Evolutionary conservation across 2,888 invertebrate species (phyloP), one percentile per base, ranked within the genome.

Genomic region (Tetragonisca angustula): DNA sequence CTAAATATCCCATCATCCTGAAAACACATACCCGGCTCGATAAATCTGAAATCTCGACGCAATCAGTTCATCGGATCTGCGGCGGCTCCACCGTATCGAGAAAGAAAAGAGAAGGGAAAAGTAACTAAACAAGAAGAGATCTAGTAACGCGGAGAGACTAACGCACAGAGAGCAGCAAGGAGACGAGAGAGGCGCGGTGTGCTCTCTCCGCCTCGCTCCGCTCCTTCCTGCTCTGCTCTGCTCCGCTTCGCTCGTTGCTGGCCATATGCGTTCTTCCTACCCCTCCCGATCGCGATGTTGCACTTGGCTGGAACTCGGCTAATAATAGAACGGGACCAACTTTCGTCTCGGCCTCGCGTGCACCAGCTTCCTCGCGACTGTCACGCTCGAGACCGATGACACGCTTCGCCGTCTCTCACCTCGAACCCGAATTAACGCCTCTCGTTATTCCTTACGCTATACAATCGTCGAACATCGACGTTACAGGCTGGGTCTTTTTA

Each of bases 311-410:
- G 80, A 88, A 80, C 70, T 76, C 84, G 64, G 89, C 87, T 87
- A 87, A 87, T 86, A 87, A 87, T 87, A 87, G 87, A 83, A 88
- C 88, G 76, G 79, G 74, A 79, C 86, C 71, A 83, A 87, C 87
- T 86, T 88, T 88, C 88, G 88, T 88, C 84, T 67, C 74, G 52
- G 75, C 72, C 56, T 78, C 79, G 83, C 84, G 75, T 84, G 79
- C 84, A 84, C 71, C 84, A 24, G 79, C 76, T 76, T 78, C 79
- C 72, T 61, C 69, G 76, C 86, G 72, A 70, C 67, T 84, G 84
- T 84, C 77, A 75, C 84, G 70, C 62, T 72, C 64, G 71, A 69
- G 75, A 84, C 75, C 79, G 79, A 84, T 79, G 78, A 78, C 77
- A 84, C 75, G 75, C 59, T 74, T 75, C 71, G 54, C 50, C 56